Evolutionary conservation across 2,113 vertebrate species (phyloP).

Genomic region (Orthonyx spaldingii): DNA sequence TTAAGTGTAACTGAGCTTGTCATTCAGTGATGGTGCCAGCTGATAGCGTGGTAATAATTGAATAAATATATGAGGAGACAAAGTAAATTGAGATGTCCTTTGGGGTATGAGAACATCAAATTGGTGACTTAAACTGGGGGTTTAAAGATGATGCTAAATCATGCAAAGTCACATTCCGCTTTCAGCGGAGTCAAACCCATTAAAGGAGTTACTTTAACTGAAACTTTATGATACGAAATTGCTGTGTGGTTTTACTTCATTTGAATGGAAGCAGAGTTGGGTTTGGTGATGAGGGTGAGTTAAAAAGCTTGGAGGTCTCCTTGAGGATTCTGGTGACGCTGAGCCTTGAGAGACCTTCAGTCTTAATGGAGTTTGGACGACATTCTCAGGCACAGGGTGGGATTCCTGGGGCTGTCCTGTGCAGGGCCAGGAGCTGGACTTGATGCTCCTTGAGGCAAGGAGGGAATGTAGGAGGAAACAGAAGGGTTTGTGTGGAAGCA

Average conservation of each 20-base stretch:
- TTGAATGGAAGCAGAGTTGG: not conserved
- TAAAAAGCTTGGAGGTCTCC: not conserved
- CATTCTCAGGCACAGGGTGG: accelerated
- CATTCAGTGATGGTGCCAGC: not conserved
- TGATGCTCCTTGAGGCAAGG: not conserved
- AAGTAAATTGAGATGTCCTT: not conserved
- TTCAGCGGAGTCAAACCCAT: not conserved
- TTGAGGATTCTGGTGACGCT: not conserved
- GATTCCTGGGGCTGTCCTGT: not conserved
- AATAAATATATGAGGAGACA: not conserved
- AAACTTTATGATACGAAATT: not conserved
- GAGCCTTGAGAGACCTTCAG: not conserved
- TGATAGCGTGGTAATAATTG: not conserved
- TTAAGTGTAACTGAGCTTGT: not conserved
- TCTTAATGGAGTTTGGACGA: not conserved
- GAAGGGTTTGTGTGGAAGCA: not conserved
- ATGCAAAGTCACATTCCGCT: not conserved
- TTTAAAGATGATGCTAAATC: not conserved
- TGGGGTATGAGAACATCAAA: not conserved
- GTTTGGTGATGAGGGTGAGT: not conserved
- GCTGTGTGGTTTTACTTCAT: not conserved
- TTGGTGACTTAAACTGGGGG: not conserved
- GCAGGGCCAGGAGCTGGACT: not conserved
- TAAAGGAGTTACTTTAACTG: not conserved
- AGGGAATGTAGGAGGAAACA: not conserved